Conservation (phyloP, 2,888 invertebrate species). For the Macaria liturata region DNA sequence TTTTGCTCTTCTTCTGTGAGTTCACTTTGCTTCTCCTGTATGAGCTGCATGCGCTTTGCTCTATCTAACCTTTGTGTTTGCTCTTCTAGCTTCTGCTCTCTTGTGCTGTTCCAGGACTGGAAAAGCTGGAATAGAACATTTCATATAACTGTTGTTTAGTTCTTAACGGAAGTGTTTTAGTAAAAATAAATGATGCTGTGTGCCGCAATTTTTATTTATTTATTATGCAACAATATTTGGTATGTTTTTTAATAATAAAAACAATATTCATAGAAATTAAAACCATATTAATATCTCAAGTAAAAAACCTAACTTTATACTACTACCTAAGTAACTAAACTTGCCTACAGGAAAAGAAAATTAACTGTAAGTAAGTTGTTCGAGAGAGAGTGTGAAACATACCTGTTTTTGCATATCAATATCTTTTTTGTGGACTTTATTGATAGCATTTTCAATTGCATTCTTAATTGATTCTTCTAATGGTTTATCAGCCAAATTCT, state of each 20-base stretch:
- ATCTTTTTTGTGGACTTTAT: constrained; percentile 81
- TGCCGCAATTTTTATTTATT: no score
- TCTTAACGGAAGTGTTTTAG: no score
- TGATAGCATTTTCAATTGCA: constrained; percentile 80
- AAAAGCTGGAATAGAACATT: constrained; percentile 67
- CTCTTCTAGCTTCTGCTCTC: constrained; percentile 82
- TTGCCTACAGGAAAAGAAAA: no score
- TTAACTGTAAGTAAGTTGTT: no score
- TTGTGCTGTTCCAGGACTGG: constrained; percentile 81
- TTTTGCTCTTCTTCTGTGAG: constrained; percentile 84
- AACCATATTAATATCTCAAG: no score
- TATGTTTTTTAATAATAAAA: no score
- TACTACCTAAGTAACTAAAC: no score
- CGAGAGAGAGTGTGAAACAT: constrained; percentile 13
- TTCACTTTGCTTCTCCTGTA: constrained; percentile 79
- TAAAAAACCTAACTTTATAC: no score
- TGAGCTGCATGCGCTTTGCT: constrained; percentile 69
- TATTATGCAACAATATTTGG: no score
- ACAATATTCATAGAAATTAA: no score
- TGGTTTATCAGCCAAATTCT: constrained; percentile 42
- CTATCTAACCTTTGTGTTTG: constrained; percentile 84
- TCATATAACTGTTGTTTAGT: neutral
- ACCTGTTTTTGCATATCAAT: constrained; percentile 83
- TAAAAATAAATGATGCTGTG: no score
- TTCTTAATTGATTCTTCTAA: constrained; percentile 75